Evolutionary conservation across 2,113 vertebrate genomes (phyloP).

Genomic region (Typhlomys cinereus): DNA sequence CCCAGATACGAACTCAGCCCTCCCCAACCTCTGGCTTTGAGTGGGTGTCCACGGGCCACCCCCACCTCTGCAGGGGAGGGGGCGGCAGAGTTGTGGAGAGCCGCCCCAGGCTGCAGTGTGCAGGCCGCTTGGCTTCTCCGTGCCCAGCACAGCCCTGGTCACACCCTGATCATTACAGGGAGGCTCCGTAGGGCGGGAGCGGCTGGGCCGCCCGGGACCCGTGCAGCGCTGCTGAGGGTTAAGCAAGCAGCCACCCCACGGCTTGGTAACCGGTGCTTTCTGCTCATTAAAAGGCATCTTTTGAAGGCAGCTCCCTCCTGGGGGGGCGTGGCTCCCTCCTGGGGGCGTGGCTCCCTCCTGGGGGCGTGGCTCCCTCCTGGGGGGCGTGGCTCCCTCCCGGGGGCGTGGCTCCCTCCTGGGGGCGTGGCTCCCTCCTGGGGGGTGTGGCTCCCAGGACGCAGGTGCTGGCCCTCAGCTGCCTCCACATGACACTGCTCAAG

Average conservation of each 20-base stretch:
- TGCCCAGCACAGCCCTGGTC: slow-evolving; percentile 43
- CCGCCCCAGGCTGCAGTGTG: background rate
- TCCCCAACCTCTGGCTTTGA: background rate
- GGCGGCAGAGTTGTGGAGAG: slow-evolving; percentile 1
- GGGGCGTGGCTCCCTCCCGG: too few species aligned
- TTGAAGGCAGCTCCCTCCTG: too few species aligned
- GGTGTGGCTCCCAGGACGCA: slow-evolving; percentile 10
- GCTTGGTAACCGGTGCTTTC: slow-evolving; percentile 57
- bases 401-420: too few species aligned
- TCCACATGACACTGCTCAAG: slow-evolving; percentile 53
- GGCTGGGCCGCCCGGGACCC: slow-evolving; percentile 62
- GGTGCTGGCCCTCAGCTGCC: background rate
- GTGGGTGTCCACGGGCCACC: background rate
- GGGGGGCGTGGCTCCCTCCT: too few species aligned
- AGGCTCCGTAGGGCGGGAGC: slow-evolving; percentile 71
- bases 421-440: slow-evolving; percentile 24
- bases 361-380: too few species aligned
- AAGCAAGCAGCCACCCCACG: slow-evolving; percentile 64
- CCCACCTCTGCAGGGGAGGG: background rate
- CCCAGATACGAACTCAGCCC: background rate
- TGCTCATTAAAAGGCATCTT: slow-evolving; percentile 58
- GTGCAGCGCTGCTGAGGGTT: slow-evolving; percentile 42
- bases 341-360: too few species aligned
- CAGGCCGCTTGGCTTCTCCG: slow-evolving; percentile 14
- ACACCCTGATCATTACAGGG: slow-evolving; percentile 64